Evolutionary conservation across 2,888 invertebrate genomes (phyloP).

Genomic region (Sabatieria punctata): DNA sequence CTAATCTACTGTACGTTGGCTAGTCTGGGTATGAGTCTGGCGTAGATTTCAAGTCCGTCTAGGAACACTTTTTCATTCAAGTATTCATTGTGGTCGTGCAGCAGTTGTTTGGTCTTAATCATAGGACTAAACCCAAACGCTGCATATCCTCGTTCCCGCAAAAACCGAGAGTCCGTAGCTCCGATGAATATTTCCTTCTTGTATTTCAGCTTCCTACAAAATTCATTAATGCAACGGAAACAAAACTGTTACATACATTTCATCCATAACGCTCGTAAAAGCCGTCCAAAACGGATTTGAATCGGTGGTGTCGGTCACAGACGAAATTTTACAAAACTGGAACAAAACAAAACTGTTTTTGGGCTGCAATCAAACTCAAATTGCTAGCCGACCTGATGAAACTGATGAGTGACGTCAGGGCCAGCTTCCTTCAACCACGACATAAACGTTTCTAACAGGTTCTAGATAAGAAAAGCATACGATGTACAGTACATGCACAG

Average conservation of each 20-base stretch:
- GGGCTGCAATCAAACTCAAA: too few relatives aligned
- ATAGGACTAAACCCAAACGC: conserved; percentile 81
- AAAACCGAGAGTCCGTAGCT: conserved; percentile 69
- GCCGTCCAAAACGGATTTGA: conserved; percentile 37
- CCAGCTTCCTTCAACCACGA: conserved; percentile 47
- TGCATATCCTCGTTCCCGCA: conserved; percentile 57
- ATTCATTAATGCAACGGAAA: conserved; percentile 14
- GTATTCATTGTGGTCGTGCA: conserved; percentile 82
- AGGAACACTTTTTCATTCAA: conserved; percentile 58
- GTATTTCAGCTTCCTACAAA: conserved; percentile 47
- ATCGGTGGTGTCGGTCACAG: conserved; percentile 21
- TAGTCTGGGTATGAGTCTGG: conserved; percentile 42
- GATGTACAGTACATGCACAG: too few relatives aligned
- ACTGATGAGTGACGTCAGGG: conserved; percentile 47
- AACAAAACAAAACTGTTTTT: too few relatives aligned
- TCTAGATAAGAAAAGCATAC: too few relatives aligned
- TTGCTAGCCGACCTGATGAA: conserved; percentile 37
- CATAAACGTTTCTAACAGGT: conserved; percentile 25
- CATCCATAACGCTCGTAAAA: conserved; percentile 31
- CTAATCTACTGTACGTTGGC: conserved; percentile 20
- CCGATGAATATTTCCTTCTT: conserved; percentile 65
- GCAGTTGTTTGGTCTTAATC: conserved; percentile 58
- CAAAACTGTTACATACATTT: conserved; percentile 39
- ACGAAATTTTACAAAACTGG: conserved; percentile 23
- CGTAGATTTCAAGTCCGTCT: conserved; percentile 61